Conservation (phyloP, 35 echinoderm and acorn worm genomes). For the Holothuria glaberrima region DNA sequence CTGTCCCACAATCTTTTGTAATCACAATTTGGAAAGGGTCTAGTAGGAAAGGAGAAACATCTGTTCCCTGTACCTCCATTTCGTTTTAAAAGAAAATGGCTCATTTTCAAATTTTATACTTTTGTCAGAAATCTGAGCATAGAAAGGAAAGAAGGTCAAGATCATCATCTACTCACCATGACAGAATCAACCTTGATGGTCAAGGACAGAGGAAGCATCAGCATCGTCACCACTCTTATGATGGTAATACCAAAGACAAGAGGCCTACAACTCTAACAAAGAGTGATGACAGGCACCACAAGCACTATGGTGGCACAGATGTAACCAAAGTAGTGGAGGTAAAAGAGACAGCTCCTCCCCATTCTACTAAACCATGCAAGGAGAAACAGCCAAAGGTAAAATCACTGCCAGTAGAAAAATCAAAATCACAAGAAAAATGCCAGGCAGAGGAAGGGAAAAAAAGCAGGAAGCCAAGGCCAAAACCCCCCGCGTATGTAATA, state of each 20-base stretch:
- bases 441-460: not conserved
- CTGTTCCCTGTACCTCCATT: too few species aligned
- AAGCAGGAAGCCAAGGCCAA: not conserved
- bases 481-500: conserved; percentile 15
- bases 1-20: too few species aligned
- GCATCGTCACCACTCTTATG: not conserved
- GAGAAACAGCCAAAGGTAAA: not conserved
- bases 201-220: not conserved
- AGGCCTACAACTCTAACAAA: not conserved
- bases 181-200: not conserved
- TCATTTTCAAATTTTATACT: too few species aligned
- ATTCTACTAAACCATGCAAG: not conserved
- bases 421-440: not conserved
- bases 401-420: not conserved
- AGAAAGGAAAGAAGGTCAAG: conserved; percentile 1
- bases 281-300: not conserved
- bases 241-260: not conserved
- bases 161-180: conserved; percentile 3
- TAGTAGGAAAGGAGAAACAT: too few species aligned
- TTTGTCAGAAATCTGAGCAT: too few species aligned
- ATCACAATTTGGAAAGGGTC: too few species aligned
- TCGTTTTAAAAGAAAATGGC: too few species aligned
- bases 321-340: not conserved
- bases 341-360: not conserved
- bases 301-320: conserved; percentile 22